Conservation (phyloP, 2,113 vertebrate species). For the Clarias batrachus region DNA sequence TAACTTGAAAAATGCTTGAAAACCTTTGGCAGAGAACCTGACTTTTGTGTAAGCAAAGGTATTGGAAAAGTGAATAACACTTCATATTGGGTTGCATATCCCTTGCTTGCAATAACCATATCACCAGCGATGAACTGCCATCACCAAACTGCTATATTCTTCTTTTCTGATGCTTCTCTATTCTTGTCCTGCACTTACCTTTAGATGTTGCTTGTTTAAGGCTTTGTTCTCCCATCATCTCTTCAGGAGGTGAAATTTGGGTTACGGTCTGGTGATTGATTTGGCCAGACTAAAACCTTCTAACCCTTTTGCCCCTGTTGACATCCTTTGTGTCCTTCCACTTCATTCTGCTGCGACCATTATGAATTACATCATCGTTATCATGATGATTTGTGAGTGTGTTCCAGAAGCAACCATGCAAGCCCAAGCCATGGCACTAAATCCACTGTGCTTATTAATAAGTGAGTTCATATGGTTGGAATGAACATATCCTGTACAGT, state of each 20-base stretch:
- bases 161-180: not conserved
- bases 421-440: not conserved
- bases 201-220: not conserved
- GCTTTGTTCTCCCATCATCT: not conserved
- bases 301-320: not conserved
- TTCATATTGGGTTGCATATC: not conserved
- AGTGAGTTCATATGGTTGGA: not conserved
- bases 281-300: not conserved
- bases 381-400: too few relatives aligned
- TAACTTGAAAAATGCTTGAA: too few relatives aligned
- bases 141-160: not conserved
- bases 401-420: too few relatives aligned
- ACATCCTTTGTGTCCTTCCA: not conserved
- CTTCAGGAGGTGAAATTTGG: not conserved
- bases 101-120: not conserved
- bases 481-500: not conserved
- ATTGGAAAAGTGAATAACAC: not conserved
- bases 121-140: not conserved
- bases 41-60: not conserved
- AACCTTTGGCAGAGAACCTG: too few relatives aligned
- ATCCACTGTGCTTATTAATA: not conserved
- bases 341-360: too few relatives aligned
- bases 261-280: not conserved
- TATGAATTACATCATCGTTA: too few relatives aligned
- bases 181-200: not conserved